These are phyloP conservation scores for Scaptomyza montana DNA, from an alignment of 1,140 invertebrate genomes.

Conservation along the genomic window DNA sequence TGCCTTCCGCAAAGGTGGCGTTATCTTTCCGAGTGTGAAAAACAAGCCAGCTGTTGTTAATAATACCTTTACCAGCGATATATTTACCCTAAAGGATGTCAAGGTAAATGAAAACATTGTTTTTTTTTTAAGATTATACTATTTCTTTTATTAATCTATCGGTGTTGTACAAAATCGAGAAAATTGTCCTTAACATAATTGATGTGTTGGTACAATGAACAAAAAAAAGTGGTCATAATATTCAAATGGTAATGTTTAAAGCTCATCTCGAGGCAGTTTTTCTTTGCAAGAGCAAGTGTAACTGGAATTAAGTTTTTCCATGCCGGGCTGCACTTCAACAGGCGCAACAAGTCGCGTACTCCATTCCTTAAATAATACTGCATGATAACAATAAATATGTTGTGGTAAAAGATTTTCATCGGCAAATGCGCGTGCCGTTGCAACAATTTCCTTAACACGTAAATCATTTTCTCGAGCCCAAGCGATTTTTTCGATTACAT, in stretches of 20 bases:
- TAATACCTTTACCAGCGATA: slow-evolving; percentile 90
- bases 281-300: slow-evolving; percentile 85
- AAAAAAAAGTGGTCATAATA: not conserved
- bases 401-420: slow-evolving; percentile 92
- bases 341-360: slow-evolving; percentile 87
- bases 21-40: slow-evolving; percentile 95
- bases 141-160: not conserved
- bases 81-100: slow-evolving; percentile 90
- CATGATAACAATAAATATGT: slow-evolving; percentile 96
- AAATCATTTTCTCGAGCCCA: slow-evolving; percentile 93
- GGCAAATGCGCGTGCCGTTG: slow-evolving; percentile 89
- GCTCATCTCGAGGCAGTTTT: slow-evolving; percentile 52
- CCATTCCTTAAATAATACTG: slow-evolving; percentile 91
- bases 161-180: not conserved
- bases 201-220: slow-evolving; percentile 1
- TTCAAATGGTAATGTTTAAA: slow-evolving; percentile 35
- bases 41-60: slow-evolving; percentile 93
- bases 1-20: slow-evolving; percentile 87
- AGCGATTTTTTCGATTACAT: slow-evolving; percentile 91
- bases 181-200: not conserved
- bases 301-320: slow-evolving; percentile 88
- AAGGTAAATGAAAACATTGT: slow-evolving; percentile 86
- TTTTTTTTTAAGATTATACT: not conserved
- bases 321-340: slow-evolving; percentile 87
- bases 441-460: slow-evolving; percentile 88